These are phyloP conservation scores for Petrolisthes cinctipes DNA, from an alignment of 2,888 invertebrate species.

Conservation along the genomic window DNA sequence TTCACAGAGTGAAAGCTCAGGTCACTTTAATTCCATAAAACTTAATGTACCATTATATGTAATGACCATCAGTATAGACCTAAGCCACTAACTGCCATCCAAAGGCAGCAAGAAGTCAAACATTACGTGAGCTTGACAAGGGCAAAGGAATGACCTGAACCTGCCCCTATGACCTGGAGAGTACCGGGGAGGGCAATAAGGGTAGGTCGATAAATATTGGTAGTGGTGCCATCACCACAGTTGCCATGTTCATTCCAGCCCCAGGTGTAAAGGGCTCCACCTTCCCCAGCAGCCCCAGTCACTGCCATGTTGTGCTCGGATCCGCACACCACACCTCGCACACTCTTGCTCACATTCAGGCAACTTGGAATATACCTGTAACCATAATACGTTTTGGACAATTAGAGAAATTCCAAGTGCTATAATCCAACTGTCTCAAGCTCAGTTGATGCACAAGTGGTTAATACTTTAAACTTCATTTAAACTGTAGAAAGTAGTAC, in stretches of 20 bases:
- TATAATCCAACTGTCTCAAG: too few species aligned
- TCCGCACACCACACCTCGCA: conserved; percentile 78
- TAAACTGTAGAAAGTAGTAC: too few species aligned
- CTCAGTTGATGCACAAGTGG: too few species aligned
- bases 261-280: conserved; percentile 77
- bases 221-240: conserved; percentile 78
- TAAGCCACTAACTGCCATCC: too few species aligned
- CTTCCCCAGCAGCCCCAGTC: conserved; percentile 52
- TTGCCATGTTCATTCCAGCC: conserved; percentile 93
- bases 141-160: conserved; percentile 65
- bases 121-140: conserved; percentile 54
- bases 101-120: neutral
- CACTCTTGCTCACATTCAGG: conserved; percentile 66
- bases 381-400: neutral
- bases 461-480: too few species aligned
- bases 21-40: too few species aligned
- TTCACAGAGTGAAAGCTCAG: too few species aligned
- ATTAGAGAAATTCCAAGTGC: too few species aligned
- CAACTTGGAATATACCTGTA: conserved; percentile 56
- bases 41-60: too few species aligned
- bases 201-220: conserved; percentile 69
- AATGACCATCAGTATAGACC: too few species aligned
- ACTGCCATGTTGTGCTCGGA: conserved; percentile 85
- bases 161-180: conserved; percentile 55
- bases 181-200: conserved; percentile 42